These are phyloP conservation scores for Etia nguti DNA, from an alignment of 2,113 vertebrate genomes.

Conservation along the genomic window DNA sequence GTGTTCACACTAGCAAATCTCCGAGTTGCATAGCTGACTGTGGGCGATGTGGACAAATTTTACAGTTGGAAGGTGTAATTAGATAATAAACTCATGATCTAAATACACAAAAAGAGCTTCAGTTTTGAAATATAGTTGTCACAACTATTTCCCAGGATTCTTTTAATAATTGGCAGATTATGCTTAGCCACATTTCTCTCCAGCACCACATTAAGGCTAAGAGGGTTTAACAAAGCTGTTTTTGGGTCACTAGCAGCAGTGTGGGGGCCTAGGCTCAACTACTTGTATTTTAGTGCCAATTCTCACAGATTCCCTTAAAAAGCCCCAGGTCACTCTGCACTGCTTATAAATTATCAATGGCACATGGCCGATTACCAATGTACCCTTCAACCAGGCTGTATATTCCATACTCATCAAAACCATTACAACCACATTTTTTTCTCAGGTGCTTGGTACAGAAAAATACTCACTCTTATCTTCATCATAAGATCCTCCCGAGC, in stretches of 20 bases:
- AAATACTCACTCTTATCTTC: constrained; percentile 91
- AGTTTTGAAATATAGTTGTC: not conserved
- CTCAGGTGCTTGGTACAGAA: not conserved
- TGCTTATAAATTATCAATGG: constrained; percentile 50
- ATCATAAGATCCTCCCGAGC: constrained; percentile 95
- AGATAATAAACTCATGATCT: not conserved
- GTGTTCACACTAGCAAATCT: not conserved
- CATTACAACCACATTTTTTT: not conserved
- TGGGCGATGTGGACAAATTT: not conserved
- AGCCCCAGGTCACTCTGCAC: constrained; percentile 4
- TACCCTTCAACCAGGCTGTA: not conserved
- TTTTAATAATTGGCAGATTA: not conserved
- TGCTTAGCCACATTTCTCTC: not conserved
- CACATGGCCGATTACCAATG: not conserved
- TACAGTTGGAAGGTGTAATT: not conserved
- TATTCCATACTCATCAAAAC: constrained; percentile 6
- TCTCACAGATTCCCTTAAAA: constrained; percentile 35
- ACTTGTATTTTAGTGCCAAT: constrained; percentile 40
- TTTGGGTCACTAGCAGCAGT: constrained; percentile 17
- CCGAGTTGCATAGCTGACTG: not conserved
- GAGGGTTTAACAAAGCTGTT: not conserved
- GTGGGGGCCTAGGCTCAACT: not conserved
- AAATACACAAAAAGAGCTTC: not conserved
- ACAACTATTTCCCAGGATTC: not conserved
- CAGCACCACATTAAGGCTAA: not conserved